phyloP scores from a whole-genome alignment of 30 jellyfish, hydroid and myxozoan species.

The Hydractinia echinata region DNA sequence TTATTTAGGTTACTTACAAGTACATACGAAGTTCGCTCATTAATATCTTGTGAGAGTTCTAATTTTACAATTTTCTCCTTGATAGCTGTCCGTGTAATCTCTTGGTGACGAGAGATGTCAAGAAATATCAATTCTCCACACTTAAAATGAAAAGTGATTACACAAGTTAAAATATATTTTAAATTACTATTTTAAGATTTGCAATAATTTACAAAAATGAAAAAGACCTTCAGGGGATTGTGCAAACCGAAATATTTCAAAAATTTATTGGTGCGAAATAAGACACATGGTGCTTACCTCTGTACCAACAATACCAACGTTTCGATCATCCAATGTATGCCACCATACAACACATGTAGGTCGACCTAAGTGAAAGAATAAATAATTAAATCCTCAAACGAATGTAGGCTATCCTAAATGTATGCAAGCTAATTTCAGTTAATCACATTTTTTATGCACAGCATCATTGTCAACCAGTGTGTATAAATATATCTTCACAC shows the following conservation, averaged over 20 bases:
- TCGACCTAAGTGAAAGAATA: conserved; percentile 35
- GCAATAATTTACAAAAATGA: too few species aligned
- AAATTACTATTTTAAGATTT: too few species aligned
- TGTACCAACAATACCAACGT: conserved; percentile 76
- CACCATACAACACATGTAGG: conserved; percentile 78
- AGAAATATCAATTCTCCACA: conserved; percentile 80
- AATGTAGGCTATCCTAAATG: too few species aligned
- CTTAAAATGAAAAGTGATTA: conserved; percentile 27
- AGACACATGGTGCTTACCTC: conserved; percentile 39
- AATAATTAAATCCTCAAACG: too few species aligned
- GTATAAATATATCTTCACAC: too few species aligned
- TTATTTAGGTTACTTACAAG: conserved; percentile 28
- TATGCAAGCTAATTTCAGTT: too few species aligned
- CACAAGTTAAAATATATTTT: not conserved
- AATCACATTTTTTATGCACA: too few species aligned
- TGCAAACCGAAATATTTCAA: too few species aligned
- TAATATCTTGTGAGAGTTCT: conserved; percentile 66
- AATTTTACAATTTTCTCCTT: conserved; percentile 53
- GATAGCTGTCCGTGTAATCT: conserved; percentile 25
- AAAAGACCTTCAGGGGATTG: too few species aligned
- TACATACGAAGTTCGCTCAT: conserved; percentile 54
- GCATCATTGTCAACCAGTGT: too few species aligned
- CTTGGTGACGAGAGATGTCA: conserved; percentile 52
- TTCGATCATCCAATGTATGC: conserved; percentile 84
- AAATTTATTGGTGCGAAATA: too few species aligned